A percentile compares a stretch with the other conserved stretches of the same genome.
Evolutionary conservation across 2,113 vertebrate genomes (phyloP).

Genomic region (Alectura lathami): DNA sequence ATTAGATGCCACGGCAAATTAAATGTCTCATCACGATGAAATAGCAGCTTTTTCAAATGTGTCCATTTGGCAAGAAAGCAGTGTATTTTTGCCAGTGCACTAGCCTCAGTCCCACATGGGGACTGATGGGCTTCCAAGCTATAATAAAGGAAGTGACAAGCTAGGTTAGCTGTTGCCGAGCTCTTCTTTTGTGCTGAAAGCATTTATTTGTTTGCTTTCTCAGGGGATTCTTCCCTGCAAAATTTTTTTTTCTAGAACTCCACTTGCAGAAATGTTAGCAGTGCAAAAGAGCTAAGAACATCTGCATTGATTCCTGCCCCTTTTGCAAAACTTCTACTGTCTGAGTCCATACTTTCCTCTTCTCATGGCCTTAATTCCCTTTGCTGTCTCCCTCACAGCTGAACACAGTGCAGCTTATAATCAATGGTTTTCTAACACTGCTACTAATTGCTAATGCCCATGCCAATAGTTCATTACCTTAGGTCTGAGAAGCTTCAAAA

Average conservation of each 20-base stretch:
- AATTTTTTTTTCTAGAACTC: neutral
- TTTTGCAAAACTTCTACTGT: neutral
- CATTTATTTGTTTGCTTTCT: slow-evolving; percentile 2
- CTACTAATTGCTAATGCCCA: neutral
- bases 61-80: slow-evolving; percentile 44
- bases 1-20: slow-evolving; percentile 55
- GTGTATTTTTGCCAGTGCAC: neutral
- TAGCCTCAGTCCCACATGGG: neutral
- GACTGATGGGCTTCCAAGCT: neutral
- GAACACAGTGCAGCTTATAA: neutral
- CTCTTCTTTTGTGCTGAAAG: neutral
- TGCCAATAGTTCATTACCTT: neutral
- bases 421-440: neutral
- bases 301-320: neutral
- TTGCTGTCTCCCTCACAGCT: neutral
- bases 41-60: slow-evolving; percentile 32
- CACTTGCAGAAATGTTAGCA: neutral
- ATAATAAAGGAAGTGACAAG: slow-evolving; percentile 28
- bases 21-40: slow-evolving; percentile 16
- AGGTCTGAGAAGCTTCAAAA: neutral
- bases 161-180: neutral
- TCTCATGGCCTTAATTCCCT: neutral
- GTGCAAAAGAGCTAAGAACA: neutral
- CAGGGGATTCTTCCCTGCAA: neutral
- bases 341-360: neutral